Evolutionary conservation across 2,888 invertebrate species (phyloP).

Genomic region (Trichogramma evanescens): DNA sequence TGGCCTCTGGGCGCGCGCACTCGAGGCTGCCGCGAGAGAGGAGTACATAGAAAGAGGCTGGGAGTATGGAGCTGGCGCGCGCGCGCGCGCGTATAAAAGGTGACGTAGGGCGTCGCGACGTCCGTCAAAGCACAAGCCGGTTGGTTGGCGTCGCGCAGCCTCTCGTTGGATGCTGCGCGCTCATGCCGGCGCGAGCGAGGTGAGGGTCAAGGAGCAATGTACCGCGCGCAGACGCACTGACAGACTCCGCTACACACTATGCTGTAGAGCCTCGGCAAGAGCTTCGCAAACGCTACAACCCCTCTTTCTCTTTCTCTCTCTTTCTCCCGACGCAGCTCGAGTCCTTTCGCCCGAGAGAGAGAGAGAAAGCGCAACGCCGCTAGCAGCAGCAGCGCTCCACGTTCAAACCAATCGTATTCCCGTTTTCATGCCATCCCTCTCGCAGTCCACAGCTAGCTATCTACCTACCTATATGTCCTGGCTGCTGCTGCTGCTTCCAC

Average conservation of each 20-base stretch:
- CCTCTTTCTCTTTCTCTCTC: too few relatives aligned
- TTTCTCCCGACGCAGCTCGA: too few relatives aligned
- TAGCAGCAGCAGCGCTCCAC: conserved; percentile 44
- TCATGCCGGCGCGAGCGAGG: conserved; percentile 22
- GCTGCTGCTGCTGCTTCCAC: conserved; percentile 17
- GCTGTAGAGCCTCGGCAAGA: conserved; percentile 28
- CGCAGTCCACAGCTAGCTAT: conserved; percentile 2
- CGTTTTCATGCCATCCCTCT: conserved; percentile 44
- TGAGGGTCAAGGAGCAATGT: conserved; percentile 17
- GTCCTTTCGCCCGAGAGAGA: background rate
- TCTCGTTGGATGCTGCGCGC: conserved; percentile 25
- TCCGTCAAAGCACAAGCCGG: conserved; percentile 43
- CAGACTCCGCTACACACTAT: conserved; percentile 29
- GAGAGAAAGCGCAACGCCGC: conserved; percentile 29
- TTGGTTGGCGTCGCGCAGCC: conserved; percentile 34
- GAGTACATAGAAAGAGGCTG: background rate
- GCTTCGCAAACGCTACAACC: too few relatives aligned
- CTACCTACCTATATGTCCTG: conserved; percentile 15
- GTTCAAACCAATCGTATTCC: conserved; percentile 48
- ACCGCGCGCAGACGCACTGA: conserved; percentile 18
- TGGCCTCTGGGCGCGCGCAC: conserved; percentile 11
- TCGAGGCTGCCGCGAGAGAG: conserved; percentile 10
- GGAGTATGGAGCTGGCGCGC: conserved; percentile 32
- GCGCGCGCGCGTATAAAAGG: conserved; percentile 35
- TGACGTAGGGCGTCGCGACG: conserved; percentile 46